A percentile compares a stretch with the other conserved stretches of the same genome.
These are phyloP conservation scores for Papilio xuthus DNA, from an alignment of 1,140 invertebrate species.

Conservation along the genomic window DNA sequence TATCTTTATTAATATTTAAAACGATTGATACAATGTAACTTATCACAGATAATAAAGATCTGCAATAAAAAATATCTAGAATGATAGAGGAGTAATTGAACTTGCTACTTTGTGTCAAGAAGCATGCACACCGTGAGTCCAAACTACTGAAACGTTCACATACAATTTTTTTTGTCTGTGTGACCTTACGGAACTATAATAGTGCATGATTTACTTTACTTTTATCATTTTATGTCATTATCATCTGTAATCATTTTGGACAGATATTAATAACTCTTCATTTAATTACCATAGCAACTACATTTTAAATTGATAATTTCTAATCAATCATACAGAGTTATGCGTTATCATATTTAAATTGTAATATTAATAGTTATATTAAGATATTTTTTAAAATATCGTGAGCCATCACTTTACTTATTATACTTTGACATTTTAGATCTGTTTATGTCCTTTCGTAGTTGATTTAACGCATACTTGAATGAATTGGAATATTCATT, in stretches of 20 bases:
- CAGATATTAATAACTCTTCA: not conserved
- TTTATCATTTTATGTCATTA: not conserved
- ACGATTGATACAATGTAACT: slow-evolving; percentile 11
- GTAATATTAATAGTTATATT: not conserved
- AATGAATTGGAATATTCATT: not conserved
- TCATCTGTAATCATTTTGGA: not conserved
- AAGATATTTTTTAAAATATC: not conserved
- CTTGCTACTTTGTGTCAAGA: not conserved
- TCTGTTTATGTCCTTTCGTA: not conserved
- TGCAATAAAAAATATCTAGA: not conserved
- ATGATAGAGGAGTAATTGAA: not conserved
- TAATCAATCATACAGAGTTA: slow-evolving; percentile 13
- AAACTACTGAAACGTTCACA: too few relatives aligned
- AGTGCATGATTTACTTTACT: not conserved
- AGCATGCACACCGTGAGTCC: not conserved
- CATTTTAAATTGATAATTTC: slow-evolving; percentile 11
- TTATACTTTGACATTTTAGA: not conserved
- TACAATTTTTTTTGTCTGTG: too few relatives aligned
- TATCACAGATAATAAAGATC: not conserved
- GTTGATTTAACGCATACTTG: not conserved
- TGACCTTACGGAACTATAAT: too few relatives aligned
- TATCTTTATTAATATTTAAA: not conserved
- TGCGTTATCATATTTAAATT: not conserved
- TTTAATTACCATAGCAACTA: slow-evolving; percentile 8
- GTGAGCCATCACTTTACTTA: too few relatives aligned